Conservation (phyloP, 2,797 vertebrate species). For the Aldrovandia affinis region DNA sequence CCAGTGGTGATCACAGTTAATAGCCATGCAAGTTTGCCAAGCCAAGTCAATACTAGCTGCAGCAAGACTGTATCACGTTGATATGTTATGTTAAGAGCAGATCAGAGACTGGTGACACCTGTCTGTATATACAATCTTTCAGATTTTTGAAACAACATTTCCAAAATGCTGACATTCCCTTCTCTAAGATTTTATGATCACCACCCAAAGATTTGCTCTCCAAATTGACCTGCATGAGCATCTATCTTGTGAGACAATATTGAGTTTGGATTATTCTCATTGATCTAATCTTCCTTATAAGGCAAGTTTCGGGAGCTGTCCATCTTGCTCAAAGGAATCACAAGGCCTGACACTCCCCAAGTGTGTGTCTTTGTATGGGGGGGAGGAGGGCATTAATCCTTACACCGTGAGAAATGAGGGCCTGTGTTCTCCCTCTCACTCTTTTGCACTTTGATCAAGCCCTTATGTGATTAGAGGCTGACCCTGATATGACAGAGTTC, state of each 20-base stretch:
- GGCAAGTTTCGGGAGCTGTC: conserved; percentile 56
- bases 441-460: conserved; percentile 74
- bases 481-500: conserved; percentile 76
- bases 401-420: conserved; percentile 68
- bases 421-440: conserved; percentile 61
- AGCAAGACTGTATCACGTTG: background rate
- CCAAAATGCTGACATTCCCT: conserved; percentile 46
- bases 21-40: too few species aligned
- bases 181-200: conserved; percentile 68
- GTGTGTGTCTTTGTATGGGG: conserved; percentile 40
- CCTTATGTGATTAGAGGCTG: conserved; percentile 75
- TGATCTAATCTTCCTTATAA: conserved; percentile 70
- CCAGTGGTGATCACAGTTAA: too few species aligned
- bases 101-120: background rate
- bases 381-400: conserved; percentile 69
- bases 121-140: background rate
- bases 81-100: background rate
- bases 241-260: conserved; percentile 61
- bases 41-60: background rate
- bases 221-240: conserved; percentile 59
- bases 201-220: conserved; percentile 60
- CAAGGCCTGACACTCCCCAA: conserved; percentile 41
- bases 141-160: conserved; percentile 49
- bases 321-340: conserved; percentile 46
- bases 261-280: conserved; percentile 55